Conservation (phyloP, 1,140 invertebrate species). For the Asobara japonica region DNA sequence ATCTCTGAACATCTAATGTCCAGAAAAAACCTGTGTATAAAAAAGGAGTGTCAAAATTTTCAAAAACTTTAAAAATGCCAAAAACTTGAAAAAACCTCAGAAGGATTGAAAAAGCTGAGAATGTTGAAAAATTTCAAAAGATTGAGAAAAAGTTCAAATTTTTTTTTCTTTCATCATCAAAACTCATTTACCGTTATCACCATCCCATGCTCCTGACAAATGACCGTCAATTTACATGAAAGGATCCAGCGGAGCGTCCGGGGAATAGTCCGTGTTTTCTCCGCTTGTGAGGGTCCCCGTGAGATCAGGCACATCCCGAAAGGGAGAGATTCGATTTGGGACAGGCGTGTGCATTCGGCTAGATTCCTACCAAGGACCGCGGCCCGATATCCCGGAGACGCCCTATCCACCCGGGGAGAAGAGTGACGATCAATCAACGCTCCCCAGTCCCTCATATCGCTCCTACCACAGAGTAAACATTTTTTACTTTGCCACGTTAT, state of each 20-base stretch:
- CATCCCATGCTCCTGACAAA: not conserved
- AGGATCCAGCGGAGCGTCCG: not conserved
- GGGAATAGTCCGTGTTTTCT: not conserved
- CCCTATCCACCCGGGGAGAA: slow-evolving; percentile 47
- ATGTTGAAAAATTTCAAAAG: too few relatives aligned
- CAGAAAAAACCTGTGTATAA: too few relatives aligned
- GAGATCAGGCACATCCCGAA: not conserved
- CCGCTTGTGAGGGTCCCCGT: not conserved
- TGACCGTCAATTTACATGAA: slow-evolving; percentile 1
- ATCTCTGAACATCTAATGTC: too few relatives aligned
- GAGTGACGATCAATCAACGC: slow-evolving; percentile 64
- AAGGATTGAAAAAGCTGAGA: too few relatives aligned
- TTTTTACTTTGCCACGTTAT: slow-evolving; percentile 64
- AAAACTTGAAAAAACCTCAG: too few relatives aligned
- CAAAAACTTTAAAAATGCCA: too few relatives aligned
- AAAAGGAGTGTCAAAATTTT: too few relatives aligned
- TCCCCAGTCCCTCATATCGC: slow-evolving; percentile 64
- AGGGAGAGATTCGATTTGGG: not conserved
- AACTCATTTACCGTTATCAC: not conserved
- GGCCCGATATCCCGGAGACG: slow-evolving; percentile 54
- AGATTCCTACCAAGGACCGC: slow-evolving; percentile 11
- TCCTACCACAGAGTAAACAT: slow-evolving; percentile 65
- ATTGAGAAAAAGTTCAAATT: too few relatives aligned
- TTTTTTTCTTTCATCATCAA: not conserved
- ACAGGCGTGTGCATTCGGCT: not conserved